Base-by-base conservation (phyloP, 2,888 invertebrate species). In the Ochlodes sylvanus region DNA sequence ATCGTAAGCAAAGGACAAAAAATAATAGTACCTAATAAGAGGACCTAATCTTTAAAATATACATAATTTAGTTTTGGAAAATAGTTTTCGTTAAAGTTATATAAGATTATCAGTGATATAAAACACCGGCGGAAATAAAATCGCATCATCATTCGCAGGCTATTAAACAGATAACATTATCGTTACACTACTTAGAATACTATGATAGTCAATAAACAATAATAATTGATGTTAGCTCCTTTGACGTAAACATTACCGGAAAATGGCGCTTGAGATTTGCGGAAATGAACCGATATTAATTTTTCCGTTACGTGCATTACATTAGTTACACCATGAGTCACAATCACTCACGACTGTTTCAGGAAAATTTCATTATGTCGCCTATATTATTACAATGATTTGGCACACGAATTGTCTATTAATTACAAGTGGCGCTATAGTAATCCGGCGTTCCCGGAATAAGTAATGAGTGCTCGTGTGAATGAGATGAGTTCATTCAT, bases 401-500 rank as follows among this genome's bases (percentile, higher is more conserved):
- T 69, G 61, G 44, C 64, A 17, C 44, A 34, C 15, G 54, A 67
- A 67, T 67, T 54, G 54, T 61, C 55, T 60, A 69, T 68, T 63
- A 60, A 70, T 73, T 70, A 70, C 64, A 61, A 71, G 73, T 72
- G 72, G 72, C 72, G 72, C 73, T 70, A 67, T 52, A 67, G 54
- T 69, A 65, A 71, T 68, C 68, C 27, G 56, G 66, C 68, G 77
- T 89, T 89, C 90, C 78, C 71, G 82, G 90, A 88, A 87, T 77
- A 75, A 54, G 12, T 55, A 67, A 67, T 61, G 61, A 55, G 52
- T 60, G 41, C 66, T 60, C 79, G 87, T 56, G 67, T 74, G 69
- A 80, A 79, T 79, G 82, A 76, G 81, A 85, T 84, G 81, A 85
- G 78, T 84, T 76, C 80, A 79, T 77, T 79, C 73, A 76, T 76